These are phyloP conservation scores for Sebastes cheni DNA, from an alignment of 2,797 vertebrate species.

Conservation along the genomic window DNA sequence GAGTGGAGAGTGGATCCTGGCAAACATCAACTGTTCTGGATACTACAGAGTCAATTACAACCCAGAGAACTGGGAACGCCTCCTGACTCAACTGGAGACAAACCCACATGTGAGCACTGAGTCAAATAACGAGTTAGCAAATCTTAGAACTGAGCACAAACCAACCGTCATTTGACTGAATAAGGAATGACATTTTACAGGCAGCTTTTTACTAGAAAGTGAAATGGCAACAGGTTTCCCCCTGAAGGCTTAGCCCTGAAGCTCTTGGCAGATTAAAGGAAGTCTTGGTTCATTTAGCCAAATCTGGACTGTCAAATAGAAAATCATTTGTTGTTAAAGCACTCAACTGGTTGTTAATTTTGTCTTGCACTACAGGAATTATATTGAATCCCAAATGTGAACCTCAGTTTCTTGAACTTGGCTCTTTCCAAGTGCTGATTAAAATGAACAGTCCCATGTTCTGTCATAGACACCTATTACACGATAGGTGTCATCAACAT, in stretches of 20 bases:
- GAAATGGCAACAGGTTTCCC: not conserved
- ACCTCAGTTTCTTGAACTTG: not conserved
- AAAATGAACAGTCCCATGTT: not conserved
- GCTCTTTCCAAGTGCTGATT: not conserved
- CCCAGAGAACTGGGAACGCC: conserved; percentile 77
- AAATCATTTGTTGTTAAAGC: too few relatives aligned
- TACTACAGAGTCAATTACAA: conserved; percentile 86
- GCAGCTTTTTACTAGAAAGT: too few relatives aligned
- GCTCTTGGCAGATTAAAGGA: not conserved
- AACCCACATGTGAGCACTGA: conserved; percentile 64
- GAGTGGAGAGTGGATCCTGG: conserved; percentile 77
- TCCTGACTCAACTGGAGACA: conserved; percentile 71
- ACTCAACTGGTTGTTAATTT: not conserved
- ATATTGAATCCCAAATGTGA: not conserved
- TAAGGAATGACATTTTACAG: not conserved
- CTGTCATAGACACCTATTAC: not conserved
- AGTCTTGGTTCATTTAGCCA: not conserved
- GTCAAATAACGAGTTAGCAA: not conserved
- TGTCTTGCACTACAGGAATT: not conserved
- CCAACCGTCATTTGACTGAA: not conserved
- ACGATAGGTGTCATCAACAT: not conserved
- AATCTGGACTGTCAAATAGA: not conserved
- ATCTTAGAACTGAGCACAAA: not conserved
- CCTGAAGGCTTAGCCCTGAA: not conserved
- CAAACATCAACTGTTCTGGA: conserved; percentile 75